Conservation (phyloP, 1,140 invertebrate species). For the Calliphora vicina region DNA sequence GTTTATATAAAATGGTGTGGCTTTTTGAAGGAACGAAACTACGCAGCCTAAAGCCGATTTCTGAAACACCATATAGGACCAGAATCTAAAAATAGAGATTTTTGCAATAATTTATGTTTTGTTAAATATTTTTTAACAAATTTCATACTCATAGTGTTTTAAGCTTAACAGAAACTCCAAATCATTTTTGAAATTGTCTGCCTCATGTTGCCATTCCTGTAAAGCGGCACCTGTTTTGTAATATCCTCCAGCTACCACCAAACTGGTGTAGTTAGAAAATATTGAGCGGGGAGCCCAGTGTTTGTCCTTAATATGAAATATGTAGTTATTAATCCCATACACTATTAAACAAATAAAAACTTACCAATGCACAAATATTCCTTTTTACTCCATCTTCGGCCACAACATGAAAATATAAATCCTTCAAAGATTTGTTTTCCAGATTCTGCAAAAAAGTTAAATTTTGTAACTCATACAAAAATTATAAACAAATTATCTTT, state of each 20-base stretch:
- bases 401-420: slow-evolving; percentile 6
- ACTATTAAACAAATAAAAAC: background rate
- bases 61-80: slow-evolving; percentile 81
- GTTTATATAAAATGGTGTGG: slow-evolving; percentile 72
- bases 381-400: slow-evolving; percentile 4
- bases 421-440: slow-evolving; percentile 33
- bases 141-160: slow-evolving; percentile 51
- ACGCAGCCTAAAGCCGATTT: slow-evolving; percentile 71
- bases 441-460: slow-evolving; percentile 10
- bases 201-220: slow-evolving; percentile 55
- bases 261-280: slow-evolving; percentile 49
- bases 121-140: background rate
- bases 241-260: slow-evolving; percentile 47
- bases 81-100: slow-evolving; percentile 69
- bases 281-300: slow-evolving; percentile 31
- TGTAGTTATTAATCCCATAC: background rate
- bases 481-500: background rate
- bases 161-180: slow-evolving; percentile 51
- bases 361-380: slow-evolving; percentile 37
- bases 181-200: slow-evolving; percentile 50
- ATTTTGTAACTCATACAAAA: background rate
- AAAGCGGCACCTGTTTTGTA: slow-evolving; percentile 48
- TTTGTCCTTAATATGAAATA: slow-evolving; percentile 36
- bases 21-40: slow-evolving; percentile 77
- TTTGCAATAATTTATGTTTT: background rate